Conservation (phyloP, 2,888 invertebrate genomes). For the Nomada hirtipes region DNA sequence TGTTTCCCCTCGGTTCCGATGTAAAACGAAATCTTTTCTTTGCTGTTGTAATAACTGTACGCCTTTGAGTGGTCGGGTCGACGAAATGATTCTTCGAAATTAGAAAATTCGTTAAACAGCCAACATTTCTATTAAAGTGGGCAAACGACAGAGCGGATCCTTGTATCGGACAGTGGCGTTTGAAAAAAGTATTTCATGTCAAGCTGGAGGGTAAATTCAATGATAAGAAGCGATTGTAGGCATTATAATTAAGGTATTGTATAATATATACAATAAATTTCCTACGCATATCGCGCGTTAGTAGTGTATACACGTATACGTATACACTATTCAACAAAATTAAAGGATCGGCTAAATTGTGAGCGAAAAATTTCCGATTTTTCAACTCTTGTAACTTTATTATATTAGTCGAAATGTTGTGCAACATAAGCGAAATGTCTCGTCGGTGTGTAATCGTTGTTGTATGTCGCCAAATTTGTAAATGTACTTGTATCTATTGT, state of each 20-base stretch:
- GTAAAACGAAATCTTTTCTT: slow-evolving; percentile 22
- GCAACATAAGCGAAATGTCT: slow-evolving; percentile 17
- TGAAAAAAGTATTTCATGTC: slow-evolving; percentile 46
- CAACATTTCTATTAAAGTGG: slow-evolving; percentile 29
- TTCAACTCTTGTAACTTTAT: too few species aligned
- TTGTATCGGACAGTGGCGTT: slow-evolving; percentile 40
- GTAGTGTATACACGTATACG: too few species aligned
- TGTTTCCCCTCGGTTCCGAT: slow-evolving; percentile 45
- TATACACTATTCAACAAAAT: too few species aligned
- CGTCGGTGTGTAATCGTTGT: slow-evolving; percentile 8
- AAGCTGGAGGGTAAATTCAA: slow-evolving; percentile 69
- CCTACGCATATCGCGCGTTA: neutral
- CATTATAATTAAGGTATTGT: slow-evolving; percentile 72
- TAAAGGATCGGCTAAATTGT: too few species aligned
- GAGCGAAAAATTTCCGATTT: too few species aligned
- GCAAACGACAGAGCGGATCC: slow-evolving; percentile 41
- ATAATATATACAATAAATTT: slow-evolving; percentile 1
- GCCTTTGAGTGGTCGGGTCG: slow-evolving; percentile 35
- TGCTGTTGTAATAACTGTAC: slow-evolving; percentile 53
- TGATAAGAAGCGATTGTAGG: slow-evolving; percentile 72
- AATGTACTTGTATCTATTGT: neutral
- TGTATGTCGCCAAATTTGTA: neutral
- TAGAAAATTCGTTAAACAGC: neutral
- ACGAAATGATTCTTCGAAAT: slow-evolving; percentile 4
- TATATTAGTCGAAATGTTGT: too few species aligned